These are phyloP conservation scores for Guaruba guarouba DNA, from an alignment of 2,113 vertebrate species.

Conservation along the genomic window DNA sequence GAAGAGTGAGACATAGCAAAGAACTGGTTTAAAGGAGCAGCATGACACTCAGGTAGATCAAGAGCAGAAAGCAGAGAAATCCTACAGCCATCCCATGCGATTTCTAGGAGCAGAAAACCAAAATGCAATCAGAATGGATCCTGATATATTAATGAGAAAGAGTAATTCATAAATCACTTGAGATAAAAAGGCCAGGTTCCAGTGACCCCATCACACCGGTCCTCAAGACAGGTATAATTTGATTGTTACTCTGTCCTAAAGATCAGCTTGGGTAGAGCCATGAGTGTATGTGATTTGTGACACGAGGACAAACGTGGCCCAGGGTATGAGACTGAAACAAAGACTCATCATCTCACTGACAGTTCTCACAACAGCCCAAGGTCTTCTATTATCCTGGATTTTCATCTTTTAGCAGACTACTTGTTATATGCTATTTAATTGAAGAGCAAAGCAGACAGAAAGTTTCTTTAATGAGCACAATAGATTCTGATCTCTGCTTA, in stretches of 20 bases:
- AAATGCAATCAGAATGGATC: neutral
- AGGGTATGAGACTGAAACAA: neutral
- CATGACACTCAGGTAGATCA: neutral
- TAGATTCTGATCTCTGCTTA: conserved; percentile 33
- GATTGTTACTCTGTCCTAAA: neutral
- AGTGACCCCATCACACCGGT: neutral
- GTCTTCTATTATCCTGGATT: neutral
- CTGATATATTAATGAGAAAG: neutral
- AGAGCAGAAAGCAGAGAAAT: neutral
- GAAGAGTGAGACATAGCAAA: neutral
- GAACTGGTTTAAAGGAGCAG: neutral
- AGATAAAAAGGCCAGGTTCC: neutral
- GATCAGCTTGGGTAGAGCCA: neutral
- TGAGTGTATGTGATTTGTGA: neutral
- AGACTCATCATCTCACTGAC: neutral
- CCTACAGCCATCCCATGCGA: neutral
- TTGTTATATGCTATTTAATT: conserved; percentile 26
- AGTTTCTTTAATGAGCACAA: conserved; percentile 30
- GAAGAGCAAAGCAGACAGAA: conserved; percentile 23
- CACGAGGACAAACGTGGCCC: neutral
- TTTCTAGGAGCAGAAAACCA: neutral
- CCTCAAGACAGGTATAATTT: neutral
- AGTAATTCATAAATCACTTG: neutral
- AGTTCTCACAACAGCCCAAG: neutral
- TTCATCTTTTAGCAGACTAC: neutral